These are phyloP conservation scores for Hyaena hyaena DNA, from an alignment of 2,113 vertebrate genomes.

Conservation along the genomic window DNA sequence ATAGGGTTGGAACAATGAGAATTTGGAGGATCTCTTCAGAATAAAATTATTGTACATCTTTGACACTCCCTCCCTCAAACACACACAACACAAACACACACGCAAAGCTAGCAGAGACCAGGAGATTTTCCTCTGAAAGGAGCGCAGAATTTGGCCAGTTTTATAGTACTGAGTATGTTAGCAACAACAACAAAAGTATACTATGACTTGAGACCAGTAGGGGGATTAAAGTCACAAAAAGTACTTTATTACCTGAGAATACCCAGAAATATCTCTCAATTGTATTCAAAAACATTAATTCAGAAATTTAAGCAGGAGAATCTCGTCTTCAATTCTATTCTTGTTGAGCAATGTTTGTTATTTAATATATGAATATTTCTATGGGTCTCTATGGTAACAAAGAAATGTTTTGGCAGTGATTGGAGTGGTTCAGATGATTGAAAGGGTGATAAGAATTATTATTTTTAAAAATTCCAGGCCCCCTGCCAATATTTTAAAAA, in stretches of 20 bases:
- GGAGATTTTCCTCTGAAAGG: background rate
- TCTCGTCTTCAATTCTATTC: conserved; percentile 11
- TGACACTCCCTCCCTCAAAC: background rate
- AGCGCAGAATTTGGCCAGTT: background rate
- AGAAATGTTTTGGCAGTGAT: conserved; percentile 63
- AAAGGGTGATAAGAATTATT: conserved; percentile 70
- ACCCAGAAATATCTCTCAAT: background rate
- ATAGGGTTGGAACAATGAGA: background rate
- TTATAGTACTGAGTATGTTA: background rate
- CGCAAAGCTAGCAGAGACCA: background rate
- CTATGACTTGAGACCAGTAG: background rate
- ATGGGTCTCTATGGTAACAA: conserved; percentile 52
- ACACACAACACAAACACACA: no score
- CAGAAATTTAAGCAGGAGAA: background rate
- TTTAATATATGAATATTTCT: conserved; percentile 59
- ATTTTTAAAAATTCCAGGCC: conserved; percentile 53
- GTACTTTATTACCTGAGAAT: background rate
- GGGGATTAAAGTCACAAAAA: background rate
- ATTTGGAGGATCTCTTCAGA: background rate
- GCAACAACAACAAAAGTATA: background rate
- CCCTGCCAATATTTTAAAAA: conserved; percentile 63
- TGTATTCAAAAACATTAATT: background rate
- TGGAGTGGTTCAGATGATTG: conserved; percentile 38
- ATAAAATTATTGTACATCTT: background rate
- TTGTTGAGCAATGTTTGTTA: conserved; percentile 43